Base-by-base conservation (phyloP, 2,113 vertebrate genomes). In the Ceuthmochares aereus region DNA sequence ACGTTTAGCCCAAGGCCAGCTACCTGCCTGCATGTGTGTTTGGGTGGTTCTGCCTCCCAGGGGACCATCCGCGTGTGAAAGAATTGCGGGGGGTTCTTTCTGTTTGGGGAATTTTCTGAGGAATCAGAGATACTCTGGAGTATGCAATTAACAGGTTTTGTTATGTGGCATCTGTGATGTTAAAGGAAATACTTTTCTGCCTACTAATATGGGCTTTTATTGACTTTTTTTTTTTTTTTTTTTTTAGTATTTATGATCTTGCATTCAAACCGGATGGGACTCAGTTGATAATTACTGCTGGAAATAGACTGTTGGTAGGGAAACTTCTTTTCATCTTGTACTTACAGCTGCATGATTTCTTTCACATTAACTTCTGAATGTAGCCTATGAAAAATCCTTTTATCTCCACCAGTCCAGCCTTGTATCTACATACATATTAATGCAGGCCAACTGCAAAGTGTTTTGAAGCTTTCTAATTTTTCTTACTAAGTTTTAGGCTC, bases 241-340 rank as follows among this genome's bases (percentile, higher is more conserved):
- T 89, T 69, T 73, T 21, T 96, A 99, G 99, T 87, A 98, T 99
- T 95, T 99, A 99, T 97, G 99, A 99, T 82, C 98, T 99, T 30
- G 99, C 99, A 2, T 99, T 99, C 98, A 99, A 99, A 90, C 99
- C 99, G 10, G 99, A 99, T 95, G 99, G 99, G 94, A 99, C 98
- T 55, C 99, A 99, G n/a, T 96, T 99, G 92, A 99, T 99, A 91
- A 98, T 99, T 87, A 99, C 99, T 95, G 98, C 99, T 72, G 99
- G 99, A 93, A 99, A 98, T 86, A 98, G 98, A 91, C 98, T 99
- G 90, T 97, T 99, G 98, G 99, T 99, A 98, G 88, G 98, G 90
- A 54, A 91, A 95, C 67, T 36, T 82, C 63, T 80, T 85, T 89
- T 86, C 37, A 81, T 45, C 47, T 47, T 10, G 52, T 43, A 15